Percentiles rank a stretch among this genome's conserved stretches.
Evolutionary conservation across 2,888 invertebrate genomes (phyloP).

Genomic region (Philereme transversata): DNA sequence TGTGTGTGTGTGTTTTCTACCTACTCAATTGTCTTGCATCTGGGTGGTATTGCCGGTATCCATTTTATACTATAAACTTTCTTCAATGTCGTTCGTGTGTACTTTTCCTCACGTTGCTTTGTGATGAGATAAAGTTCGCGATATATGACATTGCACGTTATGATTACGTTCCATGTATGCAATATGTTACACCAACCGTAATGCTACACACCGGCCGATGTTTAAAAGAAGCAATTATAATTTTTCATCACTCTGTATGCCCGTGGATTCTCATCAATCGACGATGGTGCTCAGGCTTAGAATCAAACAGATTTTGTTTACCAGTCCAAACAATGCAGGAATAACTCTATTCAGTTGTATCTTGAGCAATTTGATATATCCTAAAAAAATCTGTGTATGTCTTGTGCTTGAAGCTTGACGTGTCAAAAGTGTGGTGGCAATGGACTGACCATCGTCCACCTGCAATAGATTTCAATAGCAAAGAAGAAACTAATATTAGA

Average conservation of each 20-base stretch:
- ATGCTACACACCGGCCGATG: not conserved
- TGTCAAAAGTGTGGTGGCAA: too few species aligned
- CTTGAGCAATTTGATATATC: too few species aligned
- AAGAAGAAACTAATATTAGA: too few species aligned
- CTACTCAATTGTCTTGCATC: conserved; percentile 63
- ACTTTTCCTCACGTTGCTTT: conserved; percentile 15
- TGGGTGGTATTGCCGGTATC: conserved; percentile 35
- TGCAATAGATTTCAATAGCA: too few species aligned
- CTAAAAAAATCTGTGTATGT: too few species aligned
- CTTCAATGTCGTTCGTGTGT: conserved; percentile 24
- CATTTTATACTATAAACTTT: conserved; percentile 30
- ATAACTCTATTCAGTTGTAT: too few species aligned
- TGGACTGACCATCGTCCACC: too few species aligned
- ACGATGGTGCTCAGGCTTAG: too few species aligned
- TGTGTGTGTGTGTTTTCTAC: conserved; percentile 64
- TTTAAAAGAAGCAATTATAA: not conserved
- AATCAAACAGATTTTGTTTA: too few species aligned
- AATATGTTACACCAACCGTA: not conserved
- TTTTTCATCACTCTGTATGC: not conserved
- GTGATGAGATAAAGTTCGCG: conserved; percentile 1
- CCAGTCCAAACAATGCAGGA: too few species aligned
- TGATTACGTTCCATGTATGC: not conserved
- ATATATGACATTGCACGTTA: not conserved
- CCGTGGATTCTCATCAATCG: not conserved
- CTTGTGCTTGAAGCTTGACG: too few species aligned